Conservation (phyloP, 2,113 vertebrate genomes). For the Cairina moschata region DNA sequence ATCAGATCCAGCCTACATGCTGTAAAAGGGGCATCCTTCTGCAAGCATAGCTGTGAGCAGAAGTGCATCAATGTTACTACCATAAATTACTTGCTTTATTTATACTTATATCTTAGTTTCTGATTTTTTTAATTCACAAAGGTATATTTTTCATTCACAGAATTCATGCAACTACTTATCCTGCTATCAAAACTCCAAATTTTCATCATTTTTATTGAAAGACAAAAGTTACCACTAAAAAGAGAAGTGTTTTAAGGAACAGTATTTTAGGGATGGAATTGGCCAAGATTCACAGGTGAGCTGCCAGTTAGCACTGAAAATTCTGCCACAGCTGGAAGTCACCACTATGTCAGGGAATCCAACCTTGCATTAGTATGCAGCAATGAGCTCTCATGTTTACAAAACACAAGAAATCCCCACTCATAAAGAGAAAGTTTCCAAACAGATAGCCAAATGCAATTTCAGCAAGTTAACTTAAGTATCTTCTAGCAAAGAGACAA, state of each 20-base stretch:
- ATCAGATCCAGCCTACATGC: neutral
- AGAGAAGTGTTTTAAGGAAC: neutral
- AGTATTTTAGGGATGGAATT: neutral
- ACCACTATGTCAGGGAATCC: neutral
- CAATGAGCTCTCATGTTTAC: fast-evolving
- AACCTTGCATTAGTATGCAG: neutral
- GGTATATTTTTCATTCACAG: neutral
- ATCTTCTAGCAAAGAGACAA: neutral
- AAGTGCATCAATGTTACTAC: neutral
- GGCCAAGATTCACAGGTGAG: neutral
- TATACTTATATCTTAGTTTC: neutral
- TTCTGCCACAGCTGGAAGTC: neutral
- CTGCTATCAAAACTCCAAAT: neutral
- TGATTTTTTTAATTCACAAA: neutral
- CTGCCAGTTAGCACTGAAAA: neutral
- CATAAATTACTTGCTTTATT: neutral
- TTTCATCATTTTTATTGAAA: neutral
- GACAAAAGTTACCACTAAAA: neutral
- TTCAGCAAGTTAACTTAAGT: neutral
- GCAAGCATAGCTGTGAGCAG: neutral
- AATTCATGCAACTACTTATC: neutral
- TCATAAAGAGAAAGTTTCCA: neutral
- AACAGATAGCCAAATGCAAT: neutral
- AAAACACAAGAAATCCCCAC: neutral
- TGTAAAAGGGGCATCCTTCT: neutral